Evolutionary conservation across 2,888 invertebrate genomes (phyloP), one percentile per base, ranked within the genome.

Genomic region (Resseliella maxima): DNA sequence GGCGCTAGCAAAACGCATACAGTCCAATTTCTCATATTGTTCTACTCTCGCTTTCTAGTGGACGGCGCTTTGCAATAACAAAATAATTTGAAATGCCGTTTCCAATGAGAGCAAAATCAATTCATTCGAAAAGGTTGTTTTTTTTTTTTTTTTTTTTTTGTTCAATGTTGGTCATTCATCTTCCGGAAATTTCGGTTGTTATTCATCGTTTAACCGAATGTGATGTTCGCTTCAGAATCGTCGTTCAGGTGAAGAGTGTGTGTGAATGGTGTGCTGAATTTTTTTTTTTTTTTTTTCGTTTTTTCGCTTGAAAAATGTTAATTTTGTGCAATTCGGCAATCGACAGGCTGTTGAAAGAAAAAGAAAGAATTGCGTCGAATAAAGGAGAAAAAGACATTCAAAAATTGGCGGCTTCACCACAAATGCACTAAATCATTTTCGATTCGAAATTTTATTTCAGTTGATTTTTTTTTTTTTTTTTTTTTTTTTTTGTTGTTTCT

Each of bases 41-140:
- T 72, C 15, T 72, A 72, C 72, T 72, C 72, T 72, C 72, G 72
- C 72, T 72, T 72, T 72, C 72, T 72, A 35, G 15, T 72, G 72
- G n/a, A 72, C 72, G 72, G 72, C 72, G 72, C 72, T 72, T 35
- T 15, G 31, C 72, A 72, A 72, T 59, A 59, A 27, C 27, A 59
- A 59, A 72, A 59, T 59, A 59, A 59, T 18, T 50, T 24, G 12
- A 72, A 72, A 31, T 31, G 3, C 46, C 24, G n/a, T 10, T 59
- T 59, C 24, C 15, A 59, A 24, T 50, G 46, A 50, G 18, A 18
- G 59, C n/a, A n/a, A n/a, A 59, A n/a, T 2, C 18, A 50, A 50
- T 10, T 50, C 50, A 21, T 10, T 50, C 15, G 2, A 21, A 50
- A 12, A 3, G 18, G 2, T 50, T 50, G 15, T 35, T 12, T 18